phyloP scores from a whole-genome alignment of 30 jellyfish, hydroid and myxozoan species.

The Aurelia aurita complex sp. Pacific region DNA sequence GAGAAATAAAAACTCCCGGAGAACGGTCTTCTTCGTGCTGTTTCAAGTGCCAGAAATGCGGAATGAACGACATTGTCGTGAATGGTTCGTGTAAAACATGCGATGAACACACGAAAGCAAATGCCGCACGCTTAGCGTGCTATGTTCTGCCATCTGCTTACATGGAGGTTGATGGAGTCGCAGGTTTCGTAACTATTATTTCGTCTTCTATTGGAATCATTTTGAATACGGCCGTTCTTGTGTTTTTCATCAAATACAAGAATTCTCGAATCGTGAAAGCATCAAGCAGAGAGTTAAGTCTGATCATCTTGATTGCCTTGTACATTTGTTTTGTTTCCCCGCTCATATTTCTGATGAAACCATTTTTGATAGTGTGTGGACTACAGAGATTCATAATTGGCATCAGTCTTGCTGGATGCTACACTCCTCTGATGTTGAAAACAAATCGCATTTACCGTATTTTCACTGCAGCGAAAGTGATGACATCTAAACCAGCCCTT shows the following conservation, averaged over 20 bases:
- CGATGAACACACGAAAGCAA: slow-evolving; percentile 19
- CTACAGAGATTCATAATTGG: slow-evolving; percentile 75
- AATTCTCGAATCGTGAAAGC: slow-evolving; percentile 67
- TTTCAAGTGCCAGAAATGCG: slow-evolving; percentile 58
- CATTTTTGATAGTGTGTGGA: slow-evolving; percentile 61
- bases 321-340: slow-evolving; percentile 69
- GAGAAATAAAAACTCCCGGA: slow-evolving; percentile 19
- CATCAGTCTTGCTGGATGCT: slow-evolving; percentile 76
- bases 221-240: slow-evolving; percentile 47
- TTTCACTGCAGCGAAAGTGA: slow-evolving; percentile 70
- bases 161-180: not conserved
- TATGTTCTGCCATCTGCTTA: slow-evolving; percentile 7
- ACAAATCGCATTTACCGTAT: slow-evolving; percentile 91
- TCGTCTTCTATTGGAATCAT: slow-evolving; percentile 35
- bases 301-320: slow-evolving; percentile 55
- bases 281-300: slow-evolving; percentile 66
- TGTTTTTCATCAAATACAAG: slow-evolving; percentile 29
- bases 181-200: not conserved
- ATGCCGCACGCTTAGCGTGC: slow-evolving; percentile 22
- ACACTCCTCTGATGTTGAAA: slow-evolving; percentile 87
- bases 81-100: slow-evolving; percentile 59
- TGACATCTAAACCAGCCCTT: slow-evolving; percentile 50
- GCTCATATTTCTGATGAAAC: slow-evolving; percentile 32
- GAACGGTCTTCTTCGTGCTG: slow-evolving; percentile 37
- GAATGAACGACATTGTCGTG: slow-evolving; percentile 4